These are phyloP conservation scores for Rhopalosiphum padi DNA, from an alignment of 1,140 invertebrate species.

Conservation along the genomic window DNA sequence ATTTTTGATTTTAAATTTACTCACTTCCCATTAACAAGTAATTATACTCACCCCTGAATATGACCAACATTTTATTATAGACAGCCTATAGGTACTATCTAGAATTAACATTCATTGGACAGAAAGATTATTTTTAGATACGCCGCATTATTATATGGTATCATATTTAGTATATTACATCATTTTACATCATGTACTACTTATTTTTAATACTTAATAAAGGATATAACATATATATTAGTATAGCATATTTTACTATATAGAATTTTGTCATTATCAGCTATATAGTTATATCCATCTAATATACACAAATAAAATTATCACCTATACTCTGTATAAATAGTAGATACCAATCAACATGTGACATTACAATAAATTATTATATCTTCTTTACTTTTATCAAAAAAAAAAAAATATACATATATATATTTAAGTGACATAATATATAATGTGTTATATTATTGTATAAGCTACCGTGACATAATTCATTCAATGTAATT, in stretches of 20 bases:
- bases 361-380: not conserved
- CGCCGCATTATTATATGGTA: not conserved
- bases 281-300: no score
- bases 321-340: no score
- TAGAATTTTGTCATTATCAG: not conserved
- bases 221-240: not conserved
- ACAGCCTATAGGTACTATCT: no score
- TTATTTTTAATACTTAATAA: not conserved
- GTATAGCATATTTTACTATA: not conserved
- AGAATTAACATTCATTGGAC: no score
- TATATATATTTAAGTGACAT: not conserved
- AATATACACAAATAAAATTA: no score
- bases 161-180: no score
- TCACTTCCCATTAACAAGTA: no score
- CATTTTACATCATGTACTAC: not conserved
- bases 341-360: not conserved
- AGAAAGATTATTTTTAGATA: not conserved
- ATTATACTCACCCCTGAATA: no score
- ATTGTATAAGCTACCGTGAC: constrained; percentile 21
- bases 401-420: not conserved
- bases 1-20: no score
- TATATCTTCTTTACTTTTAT: not conserved
- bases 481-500: not conserved
- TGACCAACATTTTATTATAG: no score
- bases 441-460: not conserved